phyloP scores from a whole-genome alignment of 1,140 invertebrate species.

The Lordiphosa mommai region DNA sequence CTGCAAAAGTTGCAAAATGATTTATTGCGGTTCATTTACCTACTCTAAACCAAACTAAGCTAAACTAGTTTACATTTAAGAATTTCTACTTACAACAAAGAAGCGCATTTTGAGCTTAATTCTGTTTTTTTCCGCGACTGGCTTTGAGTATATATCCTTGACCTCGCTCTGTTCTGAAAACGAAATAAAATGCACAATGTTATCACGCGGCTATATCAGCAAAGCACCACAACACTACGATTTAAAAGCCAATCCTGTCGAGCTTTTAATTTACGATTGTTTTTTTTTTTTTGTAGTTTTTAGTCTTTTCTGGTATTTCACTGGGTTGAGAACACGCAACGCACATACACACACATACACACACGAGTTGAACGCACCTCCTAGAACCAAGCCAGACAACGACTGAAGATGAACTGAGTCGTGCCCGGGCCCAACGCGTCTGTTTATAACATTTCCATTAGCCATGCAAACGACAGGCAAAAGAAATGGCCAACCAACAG shows the following conservation, averaged over 20 bases:
- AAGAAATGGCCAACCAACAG: constrained; percentile 4
- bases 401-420: constrained; percentile 76
- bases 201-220: constrained; percentile 24
- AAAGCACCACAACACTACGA: constrained; percentile 8
- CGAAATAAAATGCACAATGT: constrained; percentile 32
- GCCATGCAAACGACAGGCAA: constrained; percentile 39
- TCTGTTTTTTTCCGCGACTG: constrained; percentile 4
- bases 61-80: constrained; percentile 47
- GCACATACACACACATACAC: constrained; percentile 24
- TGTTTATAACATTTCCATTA: constrained; percentile 79
- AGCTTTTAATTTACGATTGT: constrained; percentile 43
- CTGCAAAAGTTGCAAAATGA: constrained; percentile 31
- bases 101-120: constrained; percentile 38
- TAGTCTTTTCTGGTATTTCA: constrained; percentile 1
- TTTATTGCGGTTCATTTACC: too few species aligned
- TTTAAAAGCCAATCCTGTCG: constrained; percentile 37
- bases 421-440: constrained; percentile 45
- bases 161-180: constrained; percentile 29
- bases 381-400: constrained; percentile 66
- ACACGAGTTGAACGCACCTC: constrained; percentile 25
- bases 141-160: constrained; percentile 34
- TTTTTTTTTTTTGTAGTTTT: constrained; percentile 16
- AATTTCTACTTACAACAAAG: constrained; percentile 49
- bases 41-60: too few species aligned
- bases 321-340: constrained; percentile 10